These are phyloP conservation scores for Xestia xanthographa DNA, from an alignment of 2,888 invertebrate species.

Conservation along the genomic window DNA sequence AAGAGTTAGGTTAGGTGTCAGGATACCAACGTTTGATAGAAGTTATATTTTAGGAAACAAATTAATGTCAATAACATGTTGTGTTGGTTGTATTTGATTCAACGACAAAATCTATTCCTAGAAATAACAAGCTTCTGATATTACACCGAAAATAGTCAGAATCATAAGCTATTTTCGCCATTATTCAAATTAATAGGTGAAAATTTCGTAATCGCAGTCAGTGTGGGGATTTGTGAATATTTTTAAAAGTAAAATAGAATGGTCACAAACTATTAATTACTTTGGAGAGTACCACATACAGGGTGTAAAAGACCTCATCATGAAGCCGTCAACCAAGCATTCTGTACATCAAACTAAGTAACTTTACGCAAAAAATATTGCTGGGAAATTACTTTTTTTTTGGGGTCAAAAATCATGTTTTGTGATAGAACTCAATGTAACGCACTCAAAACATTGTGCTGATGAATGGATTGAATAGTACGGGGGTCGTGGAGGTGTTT, in stretches of 20 bases:
- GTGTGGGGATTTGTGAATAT: not conserved
- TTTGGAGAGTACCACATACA: too few species aligned
- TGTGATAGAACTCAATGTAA: too few species aligned
- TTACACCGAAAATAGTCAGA: not conserved
- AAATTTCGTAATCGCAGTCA: not conserved
- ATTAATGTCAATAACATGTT: slow-evolving; percentile 50
- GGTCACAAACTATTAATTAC: too few species aligned
- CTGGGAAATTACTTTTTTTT: too few species aligned
- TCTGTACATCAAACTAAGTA: too few species aligned
- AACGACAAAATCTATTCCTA: not conserved
- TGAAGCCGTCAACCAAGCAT: too few species aligned
- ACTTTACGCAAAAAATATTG: too few species aligned
- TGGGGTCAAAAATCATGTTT: too few species aligned
- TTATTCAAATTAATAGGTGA: not conserved
- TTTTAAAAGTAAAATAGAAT: not conserved
- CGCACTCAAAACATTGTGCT: too few species aligned
- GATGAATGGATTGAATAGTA: too few species aligned
- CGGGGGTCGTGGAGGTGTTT: too few species aligned
- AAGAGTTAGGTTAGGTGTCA: slow-evolving; percentile 63
- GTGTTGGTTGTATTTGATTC: slow-evolving; percentile 17
- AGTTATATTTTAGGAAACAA: slow-evolving; percentile 58
- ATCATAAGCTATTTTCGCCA: not conserved
- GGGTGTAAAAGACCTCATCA: too few species aligned
- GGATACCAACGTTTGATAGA: slow-evolving; percentile 56
- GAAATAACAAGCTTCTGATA: not conserved